A percentile compares a stretch with the other conserved stretches of the same genome.
Conservation (phyloP, 1,140 invertebrate species). For the Drosophila subpulchrella region DNA sequence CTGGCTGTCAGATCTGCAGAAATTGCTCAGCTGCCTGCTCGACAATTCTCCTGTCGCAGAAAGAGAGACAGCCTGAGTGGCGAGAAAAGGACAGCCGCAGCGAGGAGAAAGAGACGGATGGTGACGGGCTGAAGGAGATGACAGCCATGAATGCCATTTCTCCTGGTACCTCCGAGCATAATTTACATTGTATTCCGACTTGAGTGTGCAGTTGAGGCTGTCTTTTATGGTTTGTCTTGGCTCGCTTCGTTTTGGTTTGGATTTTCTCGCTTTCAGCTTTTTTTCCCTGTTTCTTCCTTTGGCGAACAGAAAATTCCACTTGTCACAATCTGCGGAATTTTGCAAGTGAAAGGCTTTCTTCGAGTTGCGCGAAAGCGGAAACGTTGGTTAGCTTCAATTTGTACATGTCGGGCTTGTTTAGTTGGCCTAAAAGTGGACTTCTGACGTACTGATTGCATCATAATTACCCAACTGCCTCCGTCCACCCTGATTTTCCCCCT, state of each 20-base stretch:
- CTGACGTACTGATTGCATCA: slow-evolving; percentile 69
- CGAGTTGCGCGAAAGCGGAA: slow-evolving; percentile 3
- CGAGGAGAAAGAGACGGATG: background rate
- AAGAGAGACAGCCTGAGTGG: slow-evolving; percentile 25
- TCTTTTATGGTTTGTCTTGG: slow-evolving; percentile 49
- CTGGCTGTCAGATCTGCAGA: slow-evolving; percentile 57
- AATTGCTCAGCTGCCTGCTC: slow-evolving; percentile 59
- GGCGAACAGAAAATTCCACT: slow-evolving; percentile 17
- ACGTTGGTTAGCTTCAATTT: slow-evolving; percentile 46
- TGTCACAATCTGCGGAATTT: slow-evolving; percentile 27
- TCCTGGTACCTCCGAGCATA: slow-evolving; percentile 62
- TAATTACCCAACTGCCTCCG: slow-evolving; percentile 64
- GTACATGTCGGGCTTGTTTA: slow-evolving; percentile 65
- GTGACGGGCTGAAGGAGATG: slow-evolving; percentile 36
- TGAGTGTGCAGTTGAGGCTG: slow-evolving; percentile 48
- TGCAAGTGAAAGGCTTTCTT: slow-evolving; percentile 3
- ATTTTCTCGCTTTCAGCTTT: background rate
- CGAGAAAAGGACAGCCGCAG: slow-evolving; percentile 14
- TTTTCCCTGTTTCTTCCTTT: slow-evolving; percentile 2
- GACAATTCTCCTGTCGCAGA: slow-evolving; percentile 50
- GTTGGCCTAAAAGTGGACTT: slow-evolving; percentile 43
- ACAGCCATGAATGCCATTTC: slow-evolving; percentile 69
- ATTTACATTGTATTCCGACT: slow-evolving; percentile 65
- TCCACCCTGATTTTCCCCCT: slow-evolving; percentile 33
- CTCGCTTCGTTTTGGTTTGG: slow-evolving; percentile 10